Evolutionary conservation across 2,113 vertebrate species (phyloP), one percentile per base, ranked within the genome.

Genomic region (Theropithecus gelada): DNA sequence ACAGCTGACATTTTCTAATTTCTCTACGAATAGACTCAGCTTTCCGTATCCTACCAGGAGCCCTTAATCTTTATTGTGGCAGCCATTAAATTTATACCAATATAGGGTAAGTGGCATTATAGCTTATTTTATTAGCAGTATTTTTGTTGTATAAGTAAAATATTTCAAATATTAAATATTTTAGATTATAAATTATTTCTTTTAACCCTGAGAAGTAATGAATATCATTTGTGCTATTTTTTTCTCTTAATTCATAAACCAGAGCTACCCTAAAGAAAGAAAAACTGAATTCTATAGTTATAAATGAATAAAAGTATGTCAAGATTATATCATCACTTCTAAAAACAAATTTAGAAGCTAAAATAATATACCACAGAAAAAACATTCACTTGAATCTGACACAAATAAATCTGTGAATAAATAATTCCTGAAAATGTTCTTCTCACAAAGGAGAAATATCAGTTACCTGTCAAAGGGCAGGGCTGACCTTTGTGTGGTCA

Each of bases 1-100:
- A 87, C 72, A 40, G 59, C 38, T 96, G 79, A 97, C 96, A 87
- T 97, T 95, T 72, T 95, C 96, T 98, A 80, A 93, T 88, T 97
- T 97, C 80, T 97, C 45, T 96, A 80, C 94, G 80, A 97, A 96
- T 96, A 94, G 48, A 90, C 86, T 97, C 95, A 91, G 45, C 38
- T 98, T 98, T 98, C 92, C 45, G 73, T 95, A 90, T 55, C 22
- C 22, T 50, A 2, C 6, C 10, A 25, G 52, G 3, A 75, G 14
- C 1, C 14, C 30, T 81, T 20, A 64, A 22, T 17, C 6, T 68
- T 43, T 38, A 70, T 0, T 57, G 18, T 68, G 82, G 79, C 6
- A 55, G 20, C 45, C 43, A 89, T 43, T 75, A 48, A 72, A 85
- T 23, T 75, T 57, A 57, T 40, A 85, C 1, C 10, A 43, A 40